Base-by-base conservation (phyloP, 2,888 invertebrate species). In the Digitonthophagus gazella region DNA sequence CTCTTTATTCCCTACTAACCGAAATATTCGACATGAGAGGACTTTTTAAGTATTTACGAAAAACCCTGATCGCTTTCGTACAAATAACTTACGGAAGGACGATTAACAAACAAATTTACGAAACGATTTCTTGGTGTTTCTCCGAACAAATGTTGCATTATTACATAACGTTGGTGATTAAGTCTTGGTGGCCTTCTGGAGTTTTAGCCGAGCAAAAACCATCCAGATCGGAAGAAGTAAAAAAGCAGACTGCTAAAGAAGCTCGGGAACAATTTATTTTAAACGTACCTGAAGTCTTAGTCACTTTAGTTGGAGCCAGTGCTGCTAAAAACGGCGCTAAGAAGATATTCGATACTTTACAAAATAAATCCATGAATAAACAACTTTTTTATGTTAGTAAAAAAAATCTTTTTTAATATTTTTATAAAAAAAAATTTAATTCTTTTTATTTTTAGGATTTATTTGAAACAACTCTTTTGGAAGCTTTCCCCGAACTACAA, bases 11-110 rank as follows among this genome's bases (percentile, higher is more conserved):
- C 0, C 84, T 96, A 57, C 86, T 96, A 75, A 93, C 93, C 71
- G 96, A 96, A 85, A 89, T 96, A 74, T 96, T 96, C 80, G 96
- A 96, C 80, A 90, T 95, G 86, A 87, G 93, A 66, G 96, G 96
- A 0, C 91, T 95, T 20, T 95, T 95, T 80, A 91, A 93, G 66
- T 95, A 94, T 90, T 85, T 96, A 20, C 84, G 96, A 73, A 91
- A 92, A 80, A 95, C 94, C 16, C 86, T 96, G 15, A 95, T 96
- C 75, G 92, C 92, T 1, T 96, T 96, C 83, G 95, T 96, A 18
- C 96, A 96, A 83, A 78, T 81, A 70, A 93, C 94, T 0, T 96
- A 95, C 79, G 95, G 95, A n/a, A 86, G 95, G 71, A 96, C 95
- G 69, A 96, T 96, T 61, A 96, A 95, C 80, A 91, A 95, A 73